phyloP scores from a whole-genome alignment of 2,888 invertebrate species.

The Himalopsyche anomala region DNA sequence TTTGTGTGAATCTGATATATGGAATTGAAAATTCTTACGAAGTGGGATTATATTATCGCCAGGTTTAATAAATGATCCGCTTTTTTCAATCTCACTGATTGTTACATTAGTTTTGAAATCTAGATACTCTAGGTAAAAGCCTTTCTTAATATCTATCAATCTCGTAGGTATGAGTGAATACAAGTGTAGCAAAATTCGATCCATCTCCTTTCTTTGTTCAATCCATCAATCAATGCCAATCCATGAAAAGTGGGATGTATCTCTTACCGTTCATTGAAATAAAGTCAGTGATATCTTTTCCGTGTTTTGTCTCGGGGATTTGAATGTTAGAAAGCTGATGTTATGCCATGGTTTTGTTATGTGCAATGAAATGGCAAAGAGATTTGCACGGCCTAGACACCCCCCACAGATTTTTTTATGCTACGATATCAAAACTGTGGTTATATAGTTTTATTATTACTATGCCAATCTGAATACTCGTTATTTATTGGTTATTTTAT shows the following conservation, averaged over 20 bases:
- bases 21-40: too few relatives aligned
- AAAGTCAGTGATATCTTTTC: constrained; percentile 27
- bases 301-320: constrained; percentile 7
- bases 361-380: background rate
- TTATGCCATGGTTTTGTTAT: background rate
- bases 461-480: too few relatives aligned
- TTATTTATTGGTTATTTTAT: too few relatives aligned
- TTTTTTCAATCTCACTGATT: too few relatives aligned
- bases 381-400: background rate
- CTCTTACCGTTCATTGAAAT: constrained; percentile 38
- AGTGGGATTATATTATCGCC: too few relatives aligned
- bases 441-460: too few relatives aligned
- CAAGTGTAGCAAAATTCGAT: constrained; percentile 39
- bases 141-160: constrained; percentile 42
- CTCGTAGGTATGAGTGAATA: constrained; percentile 23
- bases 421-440: too few relatives aligned
- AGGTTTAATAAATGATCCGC: too few relatives aligned
- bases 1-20: too few relatives aligned
- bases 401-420: too few relatives aligned
- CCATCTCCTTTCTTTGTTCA: constrained; percentile 34
- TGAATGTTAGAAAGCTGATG: background rate
- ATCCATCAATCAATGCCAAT: constrained; percentile 40
- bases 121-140: constrained; percentile 35
- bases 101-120: constrained; percentile 24
- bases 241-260: constrained; percentile 36